These are phyloP conservation scores for Enteromius paludinosus DNA, from an alignment of 2,797 vertebrate species.

Conservation along the genomic window DNA sequence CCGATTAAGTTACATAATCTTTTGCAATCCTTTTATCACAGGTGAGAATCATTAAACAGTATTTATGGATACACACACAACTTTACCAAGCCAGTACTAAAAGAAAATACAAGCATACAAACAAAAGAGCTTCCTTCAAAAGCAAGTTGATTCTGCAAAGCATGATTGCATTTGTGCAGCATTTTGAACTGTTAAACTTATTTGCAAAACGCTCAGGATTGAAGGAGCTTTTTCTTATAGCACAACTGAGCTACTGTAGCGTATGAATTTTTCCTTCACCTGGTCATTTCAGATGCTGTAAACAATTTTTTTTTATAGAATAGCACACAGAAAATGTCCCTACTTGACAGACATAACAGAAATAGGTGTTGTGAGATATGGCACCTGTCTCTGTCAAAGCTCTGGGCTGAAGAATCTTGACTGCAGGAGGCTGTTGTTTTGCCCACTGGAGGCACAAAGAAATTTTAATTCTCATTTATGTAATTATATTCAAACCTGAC, in stretches of 20 bases:
- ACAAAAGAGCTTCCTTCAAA: neutral
- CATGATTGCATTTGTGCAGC: neutral
- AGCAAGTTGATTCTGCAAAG: neutral
- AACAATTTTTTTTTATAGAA: neutral
- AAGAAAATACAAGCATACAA: neutral
- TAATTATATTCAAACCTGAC: neutral
- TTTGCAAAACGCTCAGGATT: neutral
- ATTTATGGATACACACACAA: neutral
- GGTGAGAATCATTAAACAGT: neutral
- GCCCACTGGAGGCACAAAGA: neutral
- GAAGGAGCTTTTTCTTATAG: neutral
- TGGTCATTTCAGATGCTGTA: conserved; percentile 17
- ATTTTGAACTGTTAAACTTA: neutral
- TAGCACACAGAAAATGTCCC: conserved; percentile 1
- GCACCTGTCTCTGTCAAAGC: conserved; percentile 12
- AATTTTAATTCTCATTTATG: neutral
- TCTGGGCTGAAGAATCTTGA: neutral
- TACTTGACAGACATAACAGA: conserved; percentile 14
- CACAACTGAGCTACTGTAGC: neutral
- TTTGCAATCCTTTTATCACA: neutral
- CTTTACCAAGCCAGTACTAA: neutral
- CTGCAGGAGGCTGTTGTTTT: neutral
- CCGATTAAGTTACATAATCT: neutral
- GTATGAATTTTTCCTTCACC: neutral
- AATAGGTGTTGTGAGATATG: conserved; percentile 11